These are phyloP conservation scores for Zaprionus ghesquierei DNA, from an alignment of 1,140 invertebrate genomes.

Conservation along the genomic window DNA sequence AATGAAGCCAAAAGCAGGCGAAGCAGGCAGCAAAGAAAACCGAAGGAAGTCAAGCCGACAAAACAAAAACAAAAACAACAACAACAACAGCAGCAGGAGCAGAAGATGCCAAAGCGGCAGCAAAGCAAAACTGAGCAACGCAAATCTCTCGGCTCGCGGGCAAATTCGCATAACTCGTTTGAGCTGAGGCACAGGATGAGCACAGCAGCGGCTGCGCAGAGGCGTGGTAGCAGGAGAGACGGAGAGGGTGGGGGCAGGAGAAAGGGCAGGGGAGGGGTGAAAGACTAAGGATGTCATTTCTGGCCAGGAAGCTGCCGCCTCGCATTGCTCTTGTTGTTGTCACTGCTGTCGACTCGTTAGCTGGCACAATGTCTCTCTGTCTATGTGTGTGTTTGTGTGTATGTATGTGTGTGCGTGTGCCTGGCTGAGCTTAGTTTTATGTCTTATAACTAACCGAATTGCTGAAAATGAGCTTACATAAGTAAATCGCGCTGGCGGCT, in stretches of 20 bases:
- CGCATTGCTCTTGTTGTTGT: slow-evolving; percentile 25
- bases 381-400: neutral
- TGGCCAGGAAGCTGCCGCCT: slow-evolving; percentile 48
- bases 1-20: slow-evolving; percentile 21
- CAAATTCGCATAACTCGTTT: slow-evolving; percentile 72
- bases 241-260: neutral
- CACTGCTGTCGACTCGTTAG: slow-evolving; percentile 44
- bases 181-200: slow-evolving; percentile 27
- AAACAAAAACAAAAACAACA: slow-evolving; percentile 9
- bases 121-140: slow-evolving; percentile 48
- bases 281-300: slow-evolving; percentile 44
- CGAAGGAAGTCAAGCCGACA: slow-evolving; percentile 16
- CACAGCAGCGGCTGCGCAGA: neutral
- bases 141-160: slow-evolving; percentile 61
- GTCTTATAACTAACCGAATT: slow-evolving; percentile 61
- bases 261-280: neutral
- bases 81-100: neutral
- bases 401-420: neutral
- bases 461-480: slow-evolving; percentile 55
- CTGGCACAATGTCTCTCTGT: slow-evolving; percentile 17
- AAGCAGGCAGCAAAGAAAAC: slow-evolving; percentile 6
- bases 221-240: neutral
- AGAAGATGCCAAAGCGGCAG: neutral
- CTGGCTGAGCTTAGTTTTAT: slow-evolving; percentile 51
- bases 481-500: slow-evolving; percentile 45